phyloP scores from a whole-genome alignment of 2,888 invertebrate genomes.

The Homarus gammarus region DNA sequence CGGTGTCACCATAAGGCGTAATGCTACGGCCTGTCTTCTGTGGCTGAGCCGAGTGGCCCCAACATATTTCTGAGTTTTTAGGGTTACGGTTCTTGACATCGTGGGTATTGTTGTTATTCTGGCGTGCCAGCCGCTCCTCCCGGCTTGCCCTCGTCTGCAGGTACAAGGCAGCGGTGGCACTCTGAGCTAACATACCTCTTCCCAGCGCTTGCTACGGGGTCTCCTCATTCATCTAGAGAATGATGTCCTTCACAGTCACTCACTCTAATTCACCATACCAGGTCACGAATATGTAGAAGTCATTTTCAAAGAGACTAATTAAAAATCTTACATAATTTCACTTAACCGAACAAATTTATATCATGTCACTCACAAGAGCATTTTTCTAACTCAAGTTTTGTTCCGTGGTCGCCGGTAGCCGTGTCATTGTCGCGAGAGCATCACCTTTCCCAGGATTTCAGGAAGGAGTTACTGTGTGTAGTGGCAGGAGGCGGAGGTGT shows the following conservation, averaged over 20 bases:
- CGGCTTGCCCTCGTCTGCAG: slow-evolving; percentile 38
- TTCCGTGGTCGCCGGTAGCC: too few species aligned
- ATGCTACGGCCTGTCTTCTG: not conserved
- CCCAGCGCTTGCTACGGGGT: not conserved
- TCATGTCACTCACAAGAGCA: too few species aligned
- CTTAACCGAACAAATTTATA: too few species aligned
- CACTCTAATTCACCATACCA: not conserved
- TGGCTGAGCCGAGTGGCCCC: not conserved
- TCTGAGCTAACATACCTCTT: slow-evolving; percentile 50
- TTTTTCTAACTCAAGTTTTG: too few species aligned
- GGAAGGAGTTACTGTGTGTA: too few species aligned
- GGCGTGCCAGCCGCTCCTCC: slow-evolving; percentile 26
- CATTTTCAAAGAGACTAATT: not conserved
- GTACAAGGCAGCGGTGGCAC: slow-evolving; percentile 46
- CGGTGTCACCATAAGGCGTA: not conserved
- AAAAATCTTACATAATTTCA: too few species aligned
- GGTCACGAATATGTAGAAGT: not conserved
- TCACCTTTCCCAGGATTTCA: too few species aligned
- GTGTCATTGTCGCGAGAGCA: too few species aligned
- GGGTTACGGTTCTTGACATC: slow-evolving; percentile 10
- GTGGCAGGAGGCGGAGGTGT: too few species aligned
- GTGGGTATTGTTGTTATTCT: slow-evolving; percentile 40
- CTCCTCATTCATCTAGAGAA: not conserved
- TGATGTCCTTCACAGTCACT: not conserved
- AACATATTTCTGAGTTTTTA: not conserved